Base-by-base conservation (phyloP, 2,888 invertebrate species). In the Lepidocyrtoides sp. region DNA sequence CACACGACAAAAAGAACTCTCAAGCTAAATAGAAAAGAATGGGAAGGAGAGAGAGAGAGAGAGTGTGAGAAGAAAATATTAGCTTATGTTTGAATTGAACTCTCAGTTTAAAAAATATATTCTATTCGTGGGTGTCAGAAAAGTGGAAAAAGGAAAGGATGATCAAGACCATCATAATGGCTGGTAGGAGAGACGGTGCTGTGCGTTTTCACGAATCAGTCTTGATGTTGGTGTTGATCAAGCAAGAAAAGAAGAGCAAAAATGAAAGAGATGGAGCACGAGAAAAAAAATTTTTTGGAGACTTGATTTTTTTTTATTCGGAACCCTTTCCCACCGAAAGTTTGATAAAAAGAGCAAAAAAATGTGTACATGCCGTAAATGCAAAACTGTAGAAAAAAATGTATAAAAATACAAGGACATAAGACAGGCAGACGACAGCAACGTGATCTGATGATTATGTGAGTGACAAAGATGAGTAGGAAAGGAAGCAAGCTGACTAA, bases 1-100 rank as follows among this genome's bases (percentile, higher is more conserved):
- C 63, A 63, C 63, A 63, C 63, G 63, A 63, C 63, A 1, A 63
- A 63, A n/a, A n/a, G n/a, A n/a, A n/a, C n/a, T n/a, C n/a, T n/a
- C n/a, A n/a, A n/a, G n/a, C n/a, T n/a, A 10, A 63, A 57, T 20
- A 1, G 3, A 14, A 7, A 29, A 8, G 26, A 17, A 2, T 20
- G 57, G 17, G 4, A 57, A 0, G 20, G 17, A 14, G 51, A 8
- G 14, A 12, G 2, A n/a, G 51, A 5, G n/a, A 51, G 14, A 14
- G 51, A 51, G 51, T 8, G 14, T 48, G 23, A 57, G n/a, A n/a
- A n/a, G n/a, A n/a, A n/a, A n/a, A n/a, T 57, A 57, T 57, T 51
- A 17, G 57, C 57, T 57, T 57, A 20, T 57, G 57, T 57, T 57
- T 57, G 57, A 57, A 57, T 20, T 57, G 3, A 17, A 2, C 29